Percentiles rank a stretch among this genome's conserved stretches.
These are phyloP conservation scores for Hirtodrosophila confusa DNA, from an alignment of 2,888 invertebrate species.

Conservation along the genomic window DNA sequence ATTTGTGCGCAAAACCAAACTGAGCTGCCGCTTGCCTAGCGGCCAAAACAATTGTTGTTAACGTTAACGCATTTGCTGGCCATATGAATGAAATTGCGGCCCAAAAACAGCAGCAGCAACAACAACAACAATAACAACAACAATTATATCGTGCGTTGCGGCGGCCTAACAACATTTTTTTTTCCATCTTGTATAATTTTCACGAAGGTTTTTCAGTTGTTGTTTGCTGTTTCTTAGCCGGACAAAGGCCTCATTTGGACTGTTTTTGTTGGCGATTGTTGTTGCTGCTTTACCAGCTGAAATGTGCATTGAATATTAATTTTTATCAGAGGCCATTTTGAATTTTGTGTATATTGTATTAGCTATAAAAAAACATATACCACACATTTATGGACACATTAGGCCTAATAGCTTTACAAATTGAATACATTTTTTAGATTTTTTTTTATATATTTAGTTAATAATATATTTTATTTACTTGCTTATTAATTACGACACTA, in stretches of 20 bases:
- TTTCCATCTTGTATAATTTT: slow-evolving; percentile 68
- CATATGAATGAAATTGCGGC: slow-evolving; percentile 65
- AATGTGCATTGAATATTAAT: slow-evolving; percentile 74
- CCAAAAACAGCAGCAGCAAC: slow-evolving; percentile 47
- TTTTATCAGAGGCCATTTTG: slow-evolving; percentile 65
- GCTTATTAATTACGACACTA: too few species aligned
- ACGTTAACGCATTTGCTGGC: slow-evolving; percentile 51
- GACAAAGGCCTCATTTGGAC: slow-evolving; percentile 69
- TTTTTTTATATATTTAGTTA: too few species aligned
- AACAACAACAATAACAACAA: slow-evolving; percentile 28
- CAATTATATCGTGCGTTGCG: slow-evolving; percentile 54
- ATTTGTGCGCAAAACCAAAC: slow-evolving; percentile 60
- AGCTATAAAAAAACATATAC: slow-evolving; percentile 20
- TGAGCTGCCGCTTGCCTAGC: slow-evolving; percentile 40
- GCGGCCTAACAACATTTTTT: slow-evolving; percentile 40
- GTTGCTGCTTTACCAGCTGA: slow-evolving; percentile 35
- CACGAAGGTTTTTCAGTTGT: slow-evolving; percentile 73
- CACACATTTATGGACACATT: slow-evolving; percentile 21
- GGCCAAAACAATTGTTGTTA: slow-evolving; percentile 48
- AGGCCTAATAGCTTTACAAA: neutral
- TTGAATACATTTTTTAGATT: too few species aligned
- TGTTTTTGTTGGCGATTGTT: slow-evolving; percentile 28
- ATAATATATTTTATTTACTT: too few species aligned
- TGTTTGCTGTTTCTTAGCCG: slow-evolving; percentile 50
- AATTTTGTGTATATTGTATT: slow-evolving; percentile 35